Evolutionary conservation across 2,797 vertebrate species (phyloP).

Genomic region (Bradypodion ventrale): DNA sequence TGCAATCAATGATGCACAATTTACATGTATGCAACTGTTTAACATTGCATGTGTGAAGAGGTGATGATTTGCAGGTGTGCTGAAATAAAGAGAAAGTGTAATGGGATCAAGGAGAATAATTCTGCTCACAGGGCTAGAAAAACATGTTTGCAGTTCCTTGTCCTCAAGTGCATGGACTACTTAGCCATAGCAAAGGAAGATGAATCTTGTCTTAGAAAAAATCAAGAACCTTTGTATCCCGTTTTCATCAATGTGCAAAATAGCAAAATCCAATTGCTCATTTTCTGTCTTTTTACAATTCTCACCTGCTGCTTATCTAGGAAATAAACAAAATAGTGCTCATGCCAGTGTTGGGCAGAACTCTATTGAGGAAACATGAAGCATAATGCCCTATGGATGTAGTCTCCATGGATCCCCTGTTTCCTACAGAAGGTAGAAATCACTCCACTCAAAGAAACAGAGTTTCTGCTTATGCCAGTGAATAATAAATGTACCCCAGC

Average conservation of each 20-base stretch:
- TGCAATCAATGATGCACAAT: not conserved
- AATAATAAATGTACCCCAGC: too few species aligned
- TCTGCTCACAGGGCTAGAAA: too few species aligned
- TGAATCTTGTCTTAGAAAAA: not conserved
- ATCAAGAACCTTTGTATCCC: not conserved
- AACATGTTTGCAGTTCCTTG: too few species aligned
- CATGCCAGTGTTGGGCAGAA: too few species aligned
- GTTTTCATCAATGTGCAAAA: not conserved
- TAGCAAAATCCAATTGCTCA: constrained; percentile 6
- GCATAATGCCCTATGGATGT: too few species aligned
- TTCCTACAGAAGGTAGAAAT: too few species aligned
- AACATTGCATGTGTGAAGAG: not conserved
- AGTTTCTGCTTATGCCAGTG: too few species aligned
- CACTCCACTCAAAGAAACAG: too few species aligned
- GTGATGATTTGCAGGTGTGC: not conserved
- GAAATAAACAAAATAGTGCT: not conserved
- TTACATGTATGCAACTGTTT: not conserved
- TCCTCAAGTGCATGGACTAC: not conserved
- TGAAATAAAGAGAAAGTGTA: not conserved
- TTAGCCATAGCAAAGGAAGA: not conserved
- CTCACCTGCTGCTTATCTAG: not conserved
- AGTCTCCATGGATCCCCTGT: too few species aligned
- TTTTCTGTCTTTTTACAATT: not conserved
- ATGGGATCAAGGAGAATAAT: not conserved
- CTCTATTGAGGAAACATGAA: too few species aligned